These are phyloP conservation scores for Xerus inauris DNA, from an alignment of 2,113 vertebrate species.

Conservation along the genomic window DNA sequence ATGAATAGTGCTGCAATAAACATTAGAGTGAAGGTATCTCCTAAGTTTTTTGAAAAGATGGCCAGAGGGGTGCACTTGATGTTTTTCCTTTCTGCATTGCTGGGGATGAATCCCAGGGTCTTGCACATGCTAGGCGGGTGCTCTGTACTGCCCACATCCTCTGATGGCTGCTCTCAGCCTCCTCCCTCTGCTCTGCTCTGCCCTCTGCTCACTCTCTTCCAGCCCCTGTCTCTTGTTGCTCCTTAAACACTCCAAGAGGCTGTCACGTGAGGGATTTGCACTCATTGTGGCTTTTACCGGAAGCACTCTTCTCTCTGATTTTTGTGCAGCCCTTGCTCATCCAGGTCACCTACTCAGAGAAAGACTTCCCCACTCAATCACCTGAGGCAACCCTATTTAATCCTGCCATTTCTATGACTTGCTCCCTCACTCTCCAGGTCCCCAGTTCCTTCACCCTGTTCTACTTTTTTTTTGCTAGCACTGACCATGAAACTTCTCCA, in stretches of 20 bases:
- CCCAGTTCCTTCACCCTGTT: background rate
- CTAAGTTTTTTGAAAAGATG: background rate
- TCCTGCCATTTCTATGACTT: background rate
- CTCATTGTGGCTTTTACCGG: background rate
- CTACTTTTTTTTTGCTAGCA: background rate
- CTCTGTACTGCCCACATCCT: too few species aligned
- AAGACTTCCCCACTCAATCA: background rate
- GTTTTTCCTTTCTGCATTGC: too few species aligned
- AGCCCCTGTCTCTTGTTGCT: too few species aligned
- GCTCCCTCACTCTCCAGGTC: background rate
- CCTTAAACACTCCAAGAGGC: background rate
- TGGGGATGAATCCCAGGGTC: too few species aligned
- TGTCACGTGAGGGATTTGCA: background rate
- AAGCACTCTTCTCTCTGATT: background rate
- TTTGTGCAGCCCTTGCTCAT: background rate
- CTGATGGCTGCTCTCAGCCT: accelerated
- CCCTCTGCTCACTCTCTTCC: background rate
- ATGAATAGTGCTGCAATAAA: too few species aligned
- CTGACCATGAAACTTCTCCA: background rate
- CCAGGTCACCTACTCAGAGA: too few species aligned
- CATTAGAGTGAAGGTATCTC: background rate
- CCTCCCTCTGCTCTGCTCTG: background rate
- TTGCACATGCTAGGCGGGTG: too few species aligned
- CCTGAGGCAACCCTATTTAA: background rate
- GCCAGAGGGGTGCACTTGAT: background rate